Base-by-base conservation (phyloP, 1,140 invertebrate genomes). In the Nylanderia fulva region DNA sequence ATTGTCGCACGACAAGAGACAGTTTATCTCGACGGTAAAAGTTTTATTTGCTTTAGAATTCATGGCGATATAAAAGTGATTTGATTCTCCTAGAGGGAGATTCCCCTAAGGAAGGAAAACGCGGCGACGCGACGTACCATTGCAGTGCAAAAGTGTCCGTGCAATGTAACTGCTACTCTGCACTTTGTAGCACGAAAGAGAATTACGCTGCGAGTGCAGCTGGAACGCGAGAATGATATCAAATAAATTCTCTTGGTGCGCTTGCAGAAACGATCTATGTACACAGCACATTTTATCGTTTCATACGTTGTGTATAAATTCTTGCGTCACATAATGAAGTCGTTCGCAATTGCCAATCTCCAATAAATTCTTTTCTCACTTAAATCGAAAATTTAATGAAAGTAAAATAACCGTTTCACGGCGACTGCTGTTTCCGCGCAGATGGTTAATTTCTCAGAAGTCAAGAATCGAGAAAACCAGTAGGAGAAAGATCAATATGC, bases 61-160 rank as follows among this genome's bases (percentile, higher is more conserved):
- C 71, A 64, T 42, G 42, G 60, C 58, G 33, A 76, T 54, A 76
- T 76, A 76, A 84, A 84, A 84, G 71, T 64, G 80, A 76, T 84
- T 84, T 76, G 80, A 84, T 82, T 82, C 45, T 64, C 39, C 15
- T 6, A 42, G 36, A n/a, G n/a, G 45, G 77, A 21, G 33, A n/a
- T 66, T 24, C 75, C n/a, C 42, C 2, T 15, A 18, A 76, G 54
- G 21, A 66, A 52, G 29, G 18, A 48, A 79, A 52, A 29, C 61
- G 21, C n/a, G n/a, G n/a, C n/a, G n/a, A n/a, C n/a, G 0, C 13
- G 42, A 24, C 13, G 56, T 24, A 11, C 24, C 39, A 21, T 15
- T 21, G n/a, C 15, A 27, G n/a, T 24, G 29, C 29, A 18, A 63
- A 48, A 64, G 15, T 13, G 18, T 21, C 21, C 45, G 8, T 15